Conservation (phyloP, 2,888 invertebrate genomes). For the Clunio marinus region DNA sequence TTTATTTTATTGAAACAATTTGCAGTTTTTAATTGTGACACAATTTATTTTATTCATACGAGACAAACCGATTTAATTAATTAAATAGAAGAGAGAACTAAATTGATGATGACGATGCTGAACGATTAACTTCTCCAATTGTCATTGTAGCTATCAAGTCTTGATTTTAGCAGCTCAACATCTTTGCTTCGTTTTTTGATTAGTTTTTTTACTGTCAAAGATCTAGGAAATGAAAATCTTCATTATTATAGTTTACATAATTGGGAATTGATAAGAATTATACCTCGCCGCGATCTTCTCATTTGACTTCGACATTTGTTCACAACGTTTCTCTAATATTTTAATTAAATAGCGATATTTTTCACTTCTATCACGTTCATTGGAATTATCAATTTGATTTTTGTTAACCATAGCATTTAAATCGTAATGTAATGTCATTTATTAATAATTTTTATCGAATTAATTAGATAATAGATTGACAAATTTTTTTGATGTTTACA, state of each 20-base stretch:
- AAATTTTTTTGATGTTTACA: no score
- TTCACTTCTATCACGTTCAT: conserved; percentile 7
- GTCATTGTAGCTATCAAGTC: neutral
- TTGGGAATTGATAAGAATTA: neutral
- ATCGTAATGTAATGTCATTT: conserved; percentile 15
- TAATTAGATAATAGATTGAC: neutral
- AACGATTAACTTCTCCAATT: neutral
- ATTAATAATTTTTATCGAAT: neutral
- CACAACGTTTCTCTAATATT: neutral
- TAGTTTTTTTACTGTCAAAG: neutral
- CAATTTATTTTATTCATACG: no score
- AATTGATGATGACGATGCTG: neutral
- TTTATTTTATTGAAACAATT: no score
- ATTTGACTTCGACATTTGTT: neutral
- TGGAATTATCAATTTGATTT: neutral
- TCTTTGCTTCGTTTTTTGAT: conserved; percentile 24
- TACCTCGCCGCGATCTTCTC: conserved; percentile 29
- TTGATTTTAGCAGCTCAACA: conserved; percentile 28
- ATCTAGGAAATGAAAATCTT: neutral
- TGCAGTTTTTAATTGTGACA: no score
- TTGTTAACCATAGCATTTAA: neutral
- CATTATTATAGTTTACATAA: neutral
- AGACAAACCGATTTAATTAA: no score
- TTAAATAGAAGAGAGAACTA: no score
- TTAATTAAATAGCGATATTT: conserved; percentile 1